Evolutionary conservation across 2,797 vertebrate genomes (phyloP).

Genomic region (Melopsittacus undulatus): DNA sequence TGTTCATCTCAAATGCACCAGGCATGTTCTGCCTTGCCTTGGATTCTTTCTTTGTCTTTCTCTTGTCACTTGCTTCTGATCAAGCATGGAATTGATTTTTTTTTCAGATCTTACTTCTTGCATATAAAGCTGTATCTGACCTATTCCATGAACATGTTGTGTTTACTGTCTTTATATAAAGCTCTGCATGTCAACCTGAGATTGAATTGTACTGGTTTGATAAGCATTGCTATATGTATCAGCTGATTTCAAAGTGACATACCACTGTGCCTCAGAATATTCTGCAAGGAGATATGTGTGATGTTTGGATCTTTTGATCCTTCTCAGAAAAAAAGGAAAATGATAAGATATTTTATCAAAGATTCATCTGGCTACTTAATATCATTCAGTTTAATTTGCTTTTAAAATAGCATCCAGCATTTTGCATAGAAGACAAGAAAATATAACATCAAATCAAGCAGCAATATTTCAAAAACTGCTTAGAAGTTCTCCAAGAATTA

Average conservation of each 20-base stretch:
- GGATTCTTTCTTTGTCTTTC: not conserved
- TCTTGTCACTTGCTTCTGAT: not conserved
- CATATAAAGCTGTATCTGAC: not conserved
- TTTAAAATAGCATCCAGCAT: not conserved
- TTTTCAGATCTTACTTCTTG: not conserved
- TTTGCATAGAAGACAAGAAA: not conserved
- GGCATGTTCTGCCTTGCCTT: not conserved
- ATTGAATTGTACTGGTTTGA: conserved; percentile 1
- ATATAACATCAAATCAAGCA: not conserved
- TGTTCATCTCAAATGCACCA: not conserved
- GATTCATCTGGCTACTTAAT: not conserved
- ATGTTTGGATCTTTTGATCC: not conserved
- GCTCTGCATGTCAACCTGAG: not conserved
- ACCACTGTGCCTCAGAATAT: not conserved
- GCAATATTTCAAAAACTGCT: not conserved
- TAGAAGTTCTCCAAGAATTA: not conserved
- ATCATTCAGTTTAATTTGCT: not conserved
- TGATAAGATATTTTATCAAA: not conserved
- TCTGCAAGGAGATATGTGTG: not conserved
- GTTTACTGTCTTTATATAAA: not conserved
- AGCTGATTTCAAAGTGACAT: conserved; percentile 29
- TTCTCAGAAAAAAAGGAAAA: not conserved
- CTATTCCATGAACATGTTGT: not conserved
- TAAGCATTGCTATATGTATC: not conserved
- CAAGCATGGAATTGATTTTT: conserved; percentile 42